Evolutionary conservation across 2,888 invertebrate genomes (phyloP), one percentile per base, ranked within the genome.

Genomic region (Drosophila neotestacea): DNA sequence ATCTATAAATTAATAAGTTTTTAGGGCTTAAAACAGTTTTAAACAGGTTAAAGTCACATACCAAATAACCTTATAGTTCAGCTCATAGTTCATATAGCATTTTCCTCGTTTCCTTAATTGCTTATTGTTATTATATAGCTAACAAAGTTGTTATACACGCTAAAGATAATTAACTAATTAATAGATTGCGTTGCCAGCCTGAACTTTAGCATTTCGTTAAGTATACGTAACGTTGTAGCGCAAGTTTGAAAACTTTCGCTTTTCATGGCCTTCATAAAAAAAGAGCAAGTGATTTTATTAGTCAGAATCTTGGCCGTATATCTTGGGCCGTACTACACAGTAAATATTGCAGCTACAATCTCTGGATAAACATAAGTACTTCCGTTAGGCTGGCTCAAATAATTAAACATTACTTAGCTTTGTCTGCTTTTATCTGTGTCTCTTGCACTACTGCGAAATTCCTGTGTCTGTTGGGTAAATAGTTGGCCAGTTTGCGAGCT

Each of bases 371-470:
- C 68, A 69, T 13, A 42, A 46, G 44, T 65, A 83, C 73, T 85
- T 85, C 84, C 84, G 81, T 59, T 77, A 66, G 77, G 6, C 65
- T 50, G 66, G 70, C 70, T 73, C 61, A 61, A 47, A 41, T 66
- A 72, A 67, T 78, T 81, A 78, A 78, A 79, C 55, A 81, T 61
- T 62, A 60, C 51, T 44, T 13, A 58, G 48, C 55, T 73, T 73
- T 70, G 34, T 38, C 34, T 38, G 42, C 16, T 10, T 63, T 63
- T 76, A 78, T 78, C 75, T 58, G 41, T 9, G 30, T 44, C 51
- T 42, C 11, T 51, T 39, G 36, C 56, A 39, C 67, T 76, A 73
- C 79, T 85, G 88, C 89, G 73, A 89, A 89, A 88, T 85, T 77
- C 73, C 55, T 67, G 65, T 56, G 79, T 67, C 74, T 74, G 61